Evolutionary conservation across 2,797 vertebrate species (phyloP).

Genomic region (Enteromius unitaeniatus): DNA sequence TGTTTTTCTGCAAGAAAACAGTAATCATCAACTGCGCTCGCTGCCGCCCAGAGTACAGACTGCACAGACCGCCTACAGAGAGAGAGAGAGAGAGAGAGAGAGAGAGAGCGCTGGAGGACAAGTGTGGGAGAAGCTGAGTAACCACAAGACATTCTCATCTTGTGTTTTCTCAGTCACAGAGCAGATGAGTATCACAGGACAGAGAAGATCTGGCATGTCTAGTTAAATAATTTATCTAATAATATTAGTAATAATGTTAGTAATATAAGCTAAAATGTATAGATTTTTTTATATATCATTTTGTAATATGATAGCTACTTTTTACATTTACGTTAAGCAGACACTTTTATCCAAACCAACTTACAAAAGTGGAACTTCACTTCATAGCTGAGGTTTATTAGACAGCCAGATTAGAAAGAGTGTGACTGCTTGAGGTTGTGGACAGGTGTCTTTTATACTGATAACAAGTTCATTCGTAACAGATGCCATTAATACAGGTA

Average conservation of each 20-base stretch:
- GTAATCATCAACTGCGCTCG: slow-evolving; percentile 50
- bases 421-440: too few species aligned
- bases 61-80: slow-evolving; percentile 16
- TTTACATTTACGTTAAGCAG: not conserved
- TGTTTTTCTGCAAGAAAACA: slow-evolving; percentile 58
- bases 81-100: slow-evolving; percentile 21
- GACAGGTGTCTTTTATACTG: too few species aligned
- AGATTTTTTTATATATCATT: not conserved
- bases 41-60: slow-evolving; percentile 34
- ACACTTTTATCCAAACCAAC: not conserved
- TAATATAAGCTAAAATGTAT: not conserved
- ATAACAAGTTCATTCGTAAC: too few species aligned
- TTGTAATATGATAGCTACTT: not conserved
- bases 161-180: not conserved
- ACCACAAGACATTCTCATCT: not conserved
- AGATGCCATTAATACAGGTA: too few species aligned
- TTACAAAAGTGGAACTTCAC: not conserved
- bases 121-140: slow-evolving; percentile 13
- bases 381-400: not conserved
- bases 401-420: not conserved
- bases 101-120: not conserved
- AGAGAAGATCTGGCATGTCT: not conserved
- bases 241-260: not conserved
- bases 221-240: not conserved
- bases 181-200: not conserved